Evolutionary conservation across 2,888 invertebrate species (phyloP), one percentile per base, ranked within the genome.

Genomic region (Eupithecia vulgata): DNA sequence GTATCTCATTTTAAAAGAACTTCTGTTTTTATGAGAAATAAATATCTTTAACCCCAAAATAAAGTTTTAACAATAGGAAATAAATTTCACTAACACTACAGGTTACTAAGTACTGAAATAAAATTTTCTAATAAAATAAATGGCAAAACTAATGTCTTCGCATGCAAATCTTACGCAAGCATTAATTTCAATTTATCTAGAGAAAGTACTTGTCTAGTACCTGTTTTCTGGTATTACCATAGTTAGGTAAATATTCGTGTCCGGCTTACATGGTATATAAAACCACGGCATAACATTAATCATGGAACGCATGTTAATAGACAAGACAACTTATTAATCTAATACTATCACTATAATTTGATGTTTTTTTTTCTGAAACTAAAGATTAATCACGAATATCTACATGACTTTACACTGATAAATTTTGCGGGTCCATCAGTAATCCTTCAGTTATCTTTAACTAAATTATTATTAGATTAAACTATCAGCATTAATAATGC

Each of bases 151-250:
- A 57, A 57, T 45, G 8, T 57, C 34, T 70, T 57, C 59, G 67
- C 70, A 70, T 45, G 73, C 70, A 57, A 73, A 66, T 62, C 70
- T 73, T 70, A 73, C 57, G 73, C 57, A 67, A 70, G 70, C 67
- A 62, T 66, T 30, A 25, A 37, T 67, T 21, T 59, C 42, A 13
- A 40, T 62, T 37, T 52, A 62, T 40, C 40, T 69, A 45, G 70
- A 64, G 73, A 73, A 73, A 70, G 73, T 67, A 70, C 30, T 65
- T 65, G 21, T 57, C 57, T 5, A 25, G 21, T 57, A 25, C 25
- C 57, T 57, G 57, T 57, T 57, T 57, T 25, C 30, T 30, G 30
- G 30, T 57, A 25, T 52, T 21, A 13, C 25, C 57, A 57, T 5
- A 13, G 57, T 13, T 57, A 57, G 21, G 12, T 25, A 25, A 57